phyloP scores from a whole-genome alignment of 2,888 invertebrate genomes.

The Sarcophaga carnaria region DNA sequence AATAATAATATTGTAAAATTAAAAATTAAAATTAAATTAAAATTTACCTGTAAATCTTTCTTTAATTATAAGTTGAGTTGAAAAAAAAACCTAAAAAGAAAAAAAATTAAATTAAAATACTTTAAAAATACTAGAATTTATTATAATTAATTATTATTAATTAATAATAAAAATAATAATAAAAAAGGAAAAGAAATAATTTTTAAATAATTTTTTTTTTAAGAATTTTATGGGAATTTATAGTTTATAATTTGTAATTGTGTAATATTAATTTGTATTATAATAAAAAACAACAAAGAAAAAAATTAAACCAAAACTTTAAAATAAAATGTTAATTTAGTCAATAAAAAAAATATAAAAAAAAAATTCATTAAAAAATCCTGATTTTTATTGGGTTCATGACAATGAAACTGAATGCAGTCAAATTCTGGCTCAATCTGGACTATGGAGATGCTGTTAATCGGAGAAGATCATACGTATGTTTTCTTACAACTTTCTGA shows the following conservation, averaged over 20 bases:
- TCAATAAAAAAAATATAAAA: constrained; percentile 67
- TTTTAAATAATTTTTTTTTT: constrained; percentile 41
- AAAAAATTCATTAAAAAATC: constrained; percentile 46
- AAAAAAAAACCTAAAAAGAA: neutral
- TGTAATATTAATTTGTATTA: constrained; percentile 57
- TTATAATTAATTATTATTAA: constrained; percentile 37
- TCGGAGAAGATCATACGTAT: no score
- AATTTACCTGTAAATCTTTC: constrained; percentile 33
- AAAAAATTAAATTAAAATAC: neutral
- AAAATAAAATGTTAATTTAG: constrained; percentile 61
- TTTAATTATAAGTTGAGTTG: constrained; percentile 20
- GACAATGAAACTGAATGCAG: neutral
- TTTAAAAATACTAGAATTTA: constrained; percentile 22
- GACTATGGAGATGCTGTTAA: no score
- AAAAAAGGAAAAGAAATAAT: constrained; percentile 45
- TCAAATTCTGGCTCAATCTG: neutral
- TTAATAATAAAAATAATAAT: no score
- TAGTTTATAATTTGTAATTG: constrained; percentile 56
- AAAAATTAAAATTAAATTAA: neutral
- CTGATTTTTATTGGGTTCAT: neutral
- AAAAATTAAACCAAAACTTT: constrained; percentile 24
- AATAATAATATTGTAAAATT: constrained; percentile 9
- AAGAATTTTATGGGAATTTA: constrained; percentile 64
- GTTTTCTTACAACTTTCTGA: no score
- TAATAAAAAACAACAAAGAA: constrained; percentile 18